These are phyloP conservation scores for Leptosomus discolor DNA, from an alignment of 2,113 vertebrate genomes.

Conservation along the genomic window DNA sequence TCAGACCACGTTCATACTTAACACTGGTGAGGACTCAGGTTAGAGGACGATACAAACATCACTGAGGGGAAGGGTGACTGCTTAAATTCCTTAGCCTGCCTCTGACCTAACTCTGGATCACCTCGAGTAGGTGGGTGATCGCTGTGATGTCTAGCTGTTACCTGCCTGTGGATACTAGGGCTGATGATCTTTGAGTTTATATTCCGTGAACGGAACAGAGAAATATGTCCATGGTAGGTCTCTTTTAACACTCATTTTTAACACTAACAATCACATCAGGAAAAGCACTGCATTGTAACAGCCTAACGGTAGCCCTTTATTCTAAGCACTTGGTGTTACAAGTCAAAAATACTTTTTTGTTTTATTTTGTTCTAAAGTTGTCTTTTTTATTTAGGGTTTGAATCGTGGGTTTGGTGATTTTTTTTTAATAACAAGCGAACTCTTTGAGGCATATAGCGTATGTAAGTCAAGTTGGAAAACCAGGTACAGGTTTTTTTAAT, in stretches of 20 bases:
- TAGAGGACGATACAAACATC: background rate
- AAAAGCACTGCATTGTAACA: conserved; percentile 68
- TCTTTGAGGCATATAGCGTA: conserved; percentile 55
- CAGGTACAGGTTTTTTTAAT: conserved; percentile 62
- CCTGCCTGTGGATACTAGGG: conserved; percentile 20
- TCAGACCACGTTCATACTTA: background rate
- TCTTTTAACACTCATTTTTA: conserved; percentile 27
- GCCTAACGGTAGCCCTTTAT: conserved; percentile 66
- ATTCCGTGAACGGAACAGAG: background rate
- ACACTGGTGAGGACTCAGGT: background rate
- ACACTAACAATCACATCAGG: conserved; percentile 55
- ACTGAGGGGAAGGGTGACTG: background rate
- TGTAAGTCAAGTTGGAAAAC: conserved; percentile 64
- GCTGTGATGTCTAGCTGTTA: conserved; percentile 3
- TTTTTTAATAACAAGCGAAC: conserved; percentile 34
- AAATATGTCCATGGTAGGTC: conserved; percentile 53
- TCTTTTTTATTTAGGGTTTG: conserved; percentile 65
- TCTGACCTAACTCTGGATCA: background rate
- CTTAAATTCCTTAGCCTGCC: background rate
- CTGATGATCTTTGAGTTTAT: conserved; percentile 67
- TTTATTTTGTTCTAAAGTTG: conserved; percentile 51
- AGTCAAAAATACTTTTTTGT: conserved; percentile 61
- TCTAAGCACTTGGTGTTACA: conserved; percentile 74
- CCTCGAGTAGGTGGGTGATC: background rate
- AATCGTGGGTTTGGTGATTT: conserved; percentile 65